Base-by-base conservation (phyloP, 2,797 vertebrate genomes). In the Amazona ochrocephala region DNA sequence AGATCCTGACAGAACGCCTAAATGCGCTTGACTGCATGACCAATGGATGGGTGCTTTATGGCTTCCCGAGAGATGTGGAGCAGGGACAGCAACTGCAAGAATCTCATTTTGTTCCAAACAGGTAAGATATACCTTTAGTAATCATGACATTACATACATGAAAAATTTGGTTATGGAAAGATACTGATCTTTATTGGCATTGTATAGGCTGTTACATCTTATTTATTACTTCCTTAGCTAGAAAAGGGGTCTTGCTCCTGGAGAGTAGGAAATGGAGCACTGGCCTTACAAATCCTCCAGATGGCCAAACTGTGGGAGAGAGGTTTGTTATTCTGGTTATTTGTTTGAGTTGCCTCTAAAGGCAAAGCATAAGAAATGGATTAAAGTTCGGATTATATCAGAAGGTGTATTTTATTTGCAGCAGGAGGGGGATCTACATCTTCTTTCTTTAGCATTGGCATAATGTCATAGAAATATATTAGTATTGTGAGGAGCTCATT, bases 11-110 rank as follows among this genome's bases (percentile, higher is more conserved):
- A 1, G 85, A 97, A 2, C 98, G 98, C 39, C 98, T 99, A 70
- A 96, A 92, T 51, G 79, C 74, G 7, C 79, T 97, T 4, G 99
- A 99, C 97, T 99, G 98, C 86, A 45, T 97, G 88, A 93, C 85
- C 74, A 94, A 80, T 7, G 99, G 99, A 3, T 99, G 99, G 99
- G 98, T 99, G 85, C 97, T 99, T 9, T 98, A 98, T 1, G 98
- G 98, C 54, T 99, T 99, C 97, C 99, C 99, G 3, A 87, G 81
- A 10, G 97, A 99, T 72, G 18, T 95, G 53, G 96, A 98, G 68
- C 99, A 99, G 95, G 99, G 98, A 5, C 56, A 74, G 41, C 68
- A 96, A 80, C 98, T 99, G 93, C 90, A 96, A 14, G 94, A 89
- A 42, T 64, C 95, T 8, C 98, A 95, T 66, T 93, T 98, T 66